Evolutionary conservation across 2,888 invertebrate genomes (phyloP), one percentile per base, ranked within the genome.

Genomic region (Crioceris asparagi): DNA sequence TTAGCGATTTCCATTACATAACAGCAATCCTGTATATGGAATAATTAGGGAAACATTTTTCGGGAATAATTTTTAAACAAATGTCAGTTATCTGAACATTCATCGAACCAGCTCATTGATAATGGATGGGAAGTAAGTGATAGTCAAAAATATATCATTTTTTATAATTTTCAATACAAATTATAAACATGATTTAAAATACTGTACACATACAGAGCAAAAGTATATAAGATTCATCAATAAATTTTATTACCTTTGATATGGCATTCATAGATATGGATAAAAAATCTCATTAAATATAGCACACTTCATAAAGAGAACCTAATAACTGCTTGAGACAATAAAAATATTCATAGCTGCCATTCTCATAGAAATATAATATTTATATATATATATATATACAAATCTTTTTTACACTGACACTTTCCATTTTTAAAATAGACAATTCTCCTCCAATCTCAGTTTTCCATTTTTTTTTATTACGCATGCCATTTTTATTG

Each of bases 171-270:
- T 79, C 77, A 78, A 79, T 79, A 79, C 79, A 79, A 79, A 79
- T 79, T 79, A 79, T 79, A 71, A 79, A 79, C 79, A 76, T 78
- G 75, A 76, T 69, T 61, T 79, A 78, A 79, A 80, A 79, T 79
- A 79, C 79, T 80, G 79, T 80, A 79, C 79, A 79, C 63, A 62
- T 63, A 63, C 62, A 64, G 62, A 62, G 62, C 60, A 58, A 62
- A 60, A 59, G 15, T n/a, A 53, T 60, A 59, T 56, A 56, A 55
- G 57, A 57, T 60, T 59, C 56, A 55, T 52, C 53, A 50, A n/a
- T n/a, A 54, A 49, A 45, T 50, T 51, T 51, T 56, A 59, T 55
- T 52, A 53, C 51, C 55, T 52, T 46, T 62, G 64, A 64, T 64
- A 64, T 64, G 64, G 63, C 64, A 64, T 62, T 56, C 61, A 58